Percentiles rank a stretch among this genome's conserved stretches.
phyloP scores from a whole-genome alignment of 2,888 invertebrate species.

The Andricus quercusramuli region DNA sequence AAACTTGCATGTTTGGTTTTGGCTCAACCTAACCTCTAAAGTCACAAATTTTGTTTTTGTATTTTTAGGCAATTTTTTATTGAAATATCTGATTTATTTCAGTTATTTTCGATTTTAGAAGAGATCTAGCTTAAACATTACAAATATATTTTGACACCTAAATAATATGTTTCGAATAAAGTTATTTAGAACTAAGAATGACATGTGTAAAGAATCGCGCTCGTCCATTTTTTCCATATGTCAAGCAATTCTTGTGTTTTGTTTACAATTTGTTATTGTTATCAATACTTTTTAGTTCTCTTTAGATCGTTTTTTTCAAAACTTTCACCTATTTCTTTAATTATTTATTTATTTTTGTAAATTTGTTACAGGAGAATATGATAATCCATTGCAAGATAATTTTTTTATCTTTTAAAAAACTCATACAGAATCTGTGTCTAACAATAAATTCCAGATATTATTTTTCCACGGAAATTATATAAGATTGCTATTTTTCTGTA shows the following conservation, averaged over 20 bases:
- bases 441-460: no score
- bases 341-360: no score
- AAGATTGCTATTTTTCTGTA: no score
- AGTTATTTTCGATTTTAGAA: background rate
- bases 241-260: slow-evolving; percentile 11
- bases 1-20: background rate
- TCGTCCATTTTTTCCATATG: slow-evolving; percentile 2
- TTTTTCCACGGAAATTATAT: no score
- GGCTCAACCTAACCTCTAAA: background rate
- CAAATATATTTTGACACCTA: background rate
- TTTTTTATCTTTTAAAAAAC: no score
- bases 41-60: background rate
- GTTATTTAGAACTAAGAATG: background rate
- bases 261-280: background rate
- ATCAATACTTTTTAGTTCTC: no score
- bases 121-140: background rate
- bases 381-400: no score
- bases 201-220: background rate
- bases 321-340: no score
- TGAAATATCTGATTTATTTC: background rate
- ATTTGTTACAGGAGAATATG: no score
- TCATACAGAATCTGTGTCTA: no score
- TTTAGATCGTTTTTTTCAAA: no score
- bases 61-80: background rate
- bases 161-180: background rate